Base-by-base conservation (phyloP, 2,113 vertebrate genomes). In the Eonycteris spelaea region DNA sequence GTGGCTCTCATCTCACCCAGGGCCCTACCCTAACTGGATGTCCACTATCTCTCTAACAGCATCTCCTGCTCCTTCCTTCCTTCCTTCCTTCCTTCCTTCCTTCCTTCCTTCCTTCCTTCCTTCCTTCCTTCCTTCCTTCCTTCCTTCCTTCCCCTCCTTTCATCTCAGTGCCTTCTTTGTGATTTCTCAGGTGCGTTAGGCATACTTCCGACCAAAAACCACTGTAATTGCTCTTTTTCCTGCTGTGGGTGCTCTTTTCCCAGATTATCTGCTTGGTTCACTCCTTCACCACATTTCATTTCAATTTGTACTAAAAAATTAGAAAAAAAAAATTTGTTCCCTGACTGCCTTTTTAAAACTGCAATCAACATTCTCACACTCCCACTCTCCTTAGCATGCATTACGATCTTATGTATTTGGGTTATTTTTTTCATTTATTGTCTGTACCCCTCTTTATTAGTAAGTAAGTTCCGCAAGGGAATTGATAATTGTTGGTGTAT, bases 1-100 rank as follows among this genome's bases (percentile, higher is more conserved):
- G 5, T n/a, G 18, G 43, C 5, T 40, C 14, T 53, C 15, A 6
- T 53, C 19, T 53, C 65, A 10, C 10, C 30, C n/a, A 55, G 38
- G 65, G 16, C 12, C 24, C 35, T n/a, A 2, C 10, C 12, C 7
- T 30, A 70, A 5, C 7, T 82, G 28, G 18, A 3, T 5, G 16
- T 13, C 21, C 5, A 16, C 5, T 19, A 7, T 3, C 2, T 63
- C 18, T 38, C 35, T 40, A 33, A n/a, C 1, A 1, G 2, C 43
- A 24, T 22, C 16, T 33, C 4, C 24, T 68, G 7, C 9, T 40
- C 5, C 51, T 38, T 22, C 26, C 16, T 74, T 59, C 13, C 7
- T 67, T 65, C 33, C 5, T 16, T 43, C 21, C 24, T 28, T 15
- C 48, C 3, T 51, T 4, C 13, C 13, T 38, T 28, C 26, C 16